Evolutionary conservation across 2,113 vertebrate species (phyloP).

Genomic region (Callipepla squamata): DNA sequence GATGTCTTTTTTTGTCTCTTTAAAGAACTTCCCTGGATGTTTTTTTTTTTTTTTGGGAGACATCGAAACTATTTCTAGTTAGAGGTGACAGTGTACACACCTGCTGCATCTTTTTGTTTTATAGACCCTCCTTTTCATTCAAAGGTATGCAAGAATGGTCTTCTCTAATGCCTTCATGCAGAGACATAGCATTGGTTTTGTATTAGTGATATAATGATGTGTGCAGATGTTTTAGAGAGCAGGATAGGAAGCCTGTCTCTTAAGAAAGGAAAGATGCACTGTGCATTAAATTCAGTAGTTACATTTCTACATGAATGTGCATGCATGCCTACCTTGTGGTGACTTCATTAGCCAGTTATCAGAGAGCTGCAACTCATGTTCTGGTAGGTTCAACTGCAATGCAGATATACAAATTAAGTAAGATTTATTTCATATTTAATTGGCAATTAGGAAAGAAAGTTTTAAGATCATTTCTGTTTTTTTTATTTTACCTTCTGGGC

Average conservation of each 20-base stretch:
- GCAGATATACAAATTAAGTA: not conserved
- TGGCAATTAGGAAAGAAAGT: slow-evolving; percentile 28
- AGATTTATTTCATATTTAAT: slow-evolving; percentile 30
- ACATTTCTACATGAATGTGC: not conserved
- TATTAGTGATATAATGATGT: not conserved
- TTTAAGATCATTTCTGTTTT: not conserved
- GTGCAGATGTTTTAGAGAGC: not conserved
- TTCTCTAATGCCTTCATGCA: not conserved
- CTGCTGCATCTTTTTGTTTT: not conserved
- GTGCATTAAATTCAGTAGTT: not conserved
- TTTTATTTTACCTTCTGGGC: not conserved
- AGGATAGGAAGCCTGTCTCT: not conserved
- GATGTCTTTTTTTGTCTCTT: not conserved
- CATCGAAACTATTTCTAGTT: not conserved
- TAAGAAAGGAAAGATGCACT: not conserved
- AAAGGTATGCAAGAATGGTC: not conserved
- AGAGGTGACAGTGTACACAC: not conserved
- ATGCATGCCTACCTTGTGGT: not conserved
- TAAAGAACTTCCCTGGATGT: not conserved
- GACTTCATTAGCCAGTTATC: not conserved
- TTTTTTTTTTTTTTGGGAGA: not conserved
- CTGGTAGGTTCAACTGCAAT: slow-evolving; percentile 5
- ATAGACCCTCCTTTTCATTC: not conserved
- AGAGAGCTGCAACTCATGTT: not conserved
- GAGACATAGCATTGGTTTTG: not conserved